Conservation (phyloP, 2,113 vertebrate genomes). For the Mesembrinibis cayennensis region DNA sequence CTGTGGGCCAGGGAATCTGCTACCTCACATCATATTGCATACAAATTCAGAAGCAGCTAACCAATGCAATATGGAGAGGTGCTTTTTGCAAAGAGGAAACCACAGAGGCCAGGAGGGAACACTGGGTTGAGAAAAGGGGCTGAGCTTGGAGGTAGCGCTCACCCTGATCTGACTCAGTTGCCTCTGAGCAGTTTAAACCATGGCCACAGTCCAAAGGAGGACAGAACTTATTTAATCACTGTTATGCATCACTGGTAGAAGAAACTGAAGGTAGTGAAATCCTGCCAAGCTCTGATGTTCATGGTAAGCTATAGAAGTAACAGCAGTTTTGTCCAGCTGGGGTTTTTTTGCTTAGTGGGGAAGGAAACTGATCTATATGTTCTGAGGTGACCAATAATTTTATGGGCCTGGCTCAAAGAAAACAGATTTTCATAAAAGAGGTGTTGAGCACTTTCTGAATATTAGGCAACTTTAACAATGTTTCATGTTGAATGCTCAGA, state of each 20-base stretch:
- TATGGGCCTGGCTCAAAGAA: neutral
- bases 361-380: neutral
- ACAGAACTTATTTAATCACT: neutral
- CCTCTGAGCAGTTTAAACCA: neutral
- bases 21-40: neutral
- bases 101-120: neutral
- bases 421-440: neutral
- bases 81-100: slow-evolving; percentile 33
- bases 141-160: neutral
- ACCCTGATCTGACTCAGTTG: neutral
- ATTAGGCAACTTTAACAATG: neutral
- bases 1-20: neutral
- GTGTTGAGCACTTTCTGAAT: neutral
- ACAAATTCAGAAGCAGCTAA: slow-evolving; percentile 15
- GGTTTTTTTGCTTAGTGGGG: neutral
- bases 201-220: neutral
- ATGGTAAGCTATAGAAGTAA: neutral
- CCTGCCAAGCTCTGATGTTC: neutral
- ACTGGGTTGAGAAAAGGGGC: neutral
- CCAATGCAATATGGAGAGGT: neutral
- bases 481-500: neutral
- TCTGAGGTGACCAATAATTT: neutral
- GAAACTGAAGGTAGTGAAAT: neutral
- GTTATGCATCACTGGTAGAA: neutral
- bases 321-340: neutral